These are phyloP conservation scores for Morone saxatilis DNA, from an alignment of 2,113 vertebrate genomes.

Conservation along the genomic window DNA sequence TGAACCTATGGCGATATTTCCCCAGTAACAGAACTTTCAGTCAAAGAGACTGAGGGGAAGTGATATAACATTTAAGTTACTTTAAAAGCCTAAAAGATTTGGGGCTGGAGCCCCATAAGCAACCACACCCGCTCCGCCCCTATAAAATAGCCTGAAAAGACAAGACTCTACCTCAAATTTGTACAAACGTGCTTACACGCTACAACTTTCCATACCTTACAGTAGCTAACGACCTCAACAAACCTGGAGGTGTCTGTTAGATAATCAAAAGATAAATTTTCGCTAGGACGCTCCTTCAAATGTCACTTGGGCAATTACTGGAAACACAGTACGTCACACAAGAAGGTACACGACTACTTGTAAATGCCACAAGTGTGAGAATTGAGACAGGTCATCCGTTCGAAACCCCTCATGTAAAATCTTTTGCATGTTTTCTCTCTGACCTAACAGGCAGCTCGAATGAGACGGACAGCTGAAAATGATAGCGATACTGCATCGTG, in stretches of 20 bases:
- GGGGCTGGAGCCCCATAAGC: no score
- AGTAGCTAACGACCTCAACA: not conserved
- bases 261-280: not conserved
- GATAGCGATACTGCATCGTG: slow-evolving; percentile 6
- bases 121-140: no score
- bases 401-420: slow-evolving; percentile 9
- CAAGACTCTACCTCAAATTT: no score
- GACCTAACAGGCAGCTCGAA: not conserved
- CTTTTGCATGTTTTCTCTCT: not conserved
- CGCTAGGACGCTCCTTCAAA: not conserved
- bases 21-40: no score
- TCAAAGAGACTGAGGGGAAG: no score
- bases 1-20: no score
- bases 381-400: not conserved
- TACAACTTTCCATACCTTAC: not conserved
- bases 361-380: not conserved
- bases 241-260: not conserved
- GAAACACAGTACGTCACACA: not conserved
- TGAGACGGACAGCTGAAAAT: slow-evolving; percentile 23
- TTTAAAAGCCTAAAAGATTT: no score
- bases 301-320: not conserved
- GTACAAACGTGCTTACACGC: no score
- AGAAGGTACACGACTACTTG: no score
- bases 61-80: no score
- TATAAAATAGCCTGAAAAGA: no score